These are phyloP conservation scores for Etheostoma cragini DNA, from an alignment of 2,113 vertebrate species.

Conservation along the genomic window DNA sequence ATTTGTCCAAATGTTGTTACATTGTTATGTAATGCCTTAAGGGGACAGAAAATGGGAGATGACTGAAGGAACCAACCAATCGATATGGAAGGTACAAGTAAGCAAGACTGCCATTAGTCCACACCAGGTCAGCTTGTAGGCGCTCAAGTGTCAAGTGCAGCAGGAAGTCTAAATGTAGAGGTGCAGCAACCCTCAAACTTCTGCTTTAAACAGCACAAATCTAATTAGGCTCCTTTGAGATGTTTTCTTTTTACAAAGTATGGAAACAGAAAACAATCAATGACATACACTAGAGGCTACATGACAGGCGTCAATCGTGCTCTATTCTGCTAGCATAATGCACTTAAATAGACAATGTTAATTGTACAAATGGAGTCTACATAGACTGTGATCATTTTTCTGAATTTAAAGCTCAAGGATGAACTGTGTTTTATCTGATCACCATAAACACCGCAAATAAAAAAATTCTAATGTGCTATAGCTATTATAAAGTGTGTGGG, in stretches of 20 bases:
- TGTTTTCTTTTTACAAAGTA: neutral
- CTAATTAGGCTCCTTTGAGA: neutral
- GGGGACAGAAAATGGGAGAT: neutral
- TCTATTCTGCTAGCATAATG: neutral
- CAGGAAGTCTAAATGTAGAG: neutral
- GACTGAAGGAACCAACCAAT: neutral
- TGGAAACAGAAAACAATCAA: neutral
- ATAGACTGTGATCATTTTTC: neutral
- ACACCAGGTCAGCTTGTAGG: slow-evolving; percentile 16
- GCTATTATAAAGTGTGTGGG: neutral
- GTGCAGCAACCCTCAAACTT: neutral
- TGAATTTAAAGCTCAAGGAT: neutral
- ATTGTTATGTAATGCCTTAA: neutral
- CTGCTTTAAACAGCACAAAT: neutral
- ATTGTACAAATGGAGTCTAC: neutral
- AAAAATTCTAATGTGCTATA: neutral
- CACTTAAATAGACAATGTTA: neutral
- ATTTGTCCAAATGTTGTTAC: slow-evolving; percentile 1
- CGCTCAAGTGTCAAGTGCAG: neutral
- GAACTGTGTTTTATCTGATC: neutral
- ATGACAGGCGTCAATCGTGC: neutral
- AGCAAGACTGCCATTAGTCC: slow-evolving; percentile 13
- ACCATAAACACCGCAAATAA: neutral
- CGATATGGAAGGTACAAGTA: neutral
- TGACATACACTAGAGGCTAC: neutral